phyloP scores from a whole-genome alignment of 2,797 vertebrate genomes.

The Eremophila alpestris region DNA sequence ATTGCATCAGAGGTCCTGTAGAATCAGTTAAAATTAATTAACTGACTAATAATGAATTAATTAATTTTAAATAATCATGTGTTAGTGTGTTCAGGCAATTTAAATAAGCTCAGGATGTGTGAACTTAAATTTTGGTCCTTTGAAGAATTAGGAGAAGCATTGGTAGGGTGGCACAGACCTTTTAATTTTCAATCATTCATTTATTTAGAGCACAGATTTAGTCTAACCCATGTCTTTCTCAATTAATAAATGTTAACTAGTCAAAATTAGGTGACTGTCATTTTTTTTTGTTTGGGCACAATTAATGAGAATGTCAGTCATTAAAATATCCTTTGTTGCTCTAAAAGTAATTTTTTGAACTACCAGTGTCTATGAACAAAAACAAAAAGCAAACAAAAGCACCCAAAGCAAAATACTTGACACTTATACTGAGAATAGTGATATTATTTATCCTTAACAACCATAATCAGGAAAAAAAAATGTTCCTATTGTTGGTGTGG shows the following conservation, averaged over 20 bases:
- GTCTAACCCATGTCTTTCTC: not conserved
- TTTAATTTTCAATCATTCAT: not conserved
- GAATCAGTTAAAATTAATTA: not conserved
- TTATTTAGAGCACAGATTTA: not conserved
- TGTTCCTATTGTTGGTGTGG: rapidly evolving
- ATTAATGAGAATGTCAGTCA: not conserved
- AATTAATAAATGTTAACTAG: not conserved
- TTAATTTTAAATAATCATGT: not conserved
- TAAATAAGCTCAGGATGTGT: not conserved
- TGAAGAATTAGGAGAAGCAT: not conserved
- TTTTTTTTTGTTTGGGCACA: not conserved
- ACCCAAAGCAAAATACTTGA: not conserved
- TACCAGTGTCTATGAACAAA: not conserved
- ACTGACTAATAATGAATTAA: not conserved
- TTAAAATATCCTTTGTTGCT: not conserved
- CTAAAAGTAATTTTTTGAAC: not conserved
- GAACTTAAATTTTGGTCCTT: not conserved
- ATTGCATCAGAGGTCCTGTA: not conserved
- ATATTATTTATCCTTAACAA: not conserved
- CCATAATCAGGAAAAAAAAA: not conserved
- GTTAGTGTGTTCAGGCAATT: not conserved
- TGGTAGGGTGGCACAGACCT: not conserved
- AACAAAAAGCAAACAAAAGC: not conserved
- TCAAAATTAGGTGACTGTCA: not conserved
- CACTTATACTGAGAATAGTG: not conserved